Evolutionary conservation across 2,113 vertebrate species (phyloP).

Genomic region (Dendrocopos noguchii): DNA sequence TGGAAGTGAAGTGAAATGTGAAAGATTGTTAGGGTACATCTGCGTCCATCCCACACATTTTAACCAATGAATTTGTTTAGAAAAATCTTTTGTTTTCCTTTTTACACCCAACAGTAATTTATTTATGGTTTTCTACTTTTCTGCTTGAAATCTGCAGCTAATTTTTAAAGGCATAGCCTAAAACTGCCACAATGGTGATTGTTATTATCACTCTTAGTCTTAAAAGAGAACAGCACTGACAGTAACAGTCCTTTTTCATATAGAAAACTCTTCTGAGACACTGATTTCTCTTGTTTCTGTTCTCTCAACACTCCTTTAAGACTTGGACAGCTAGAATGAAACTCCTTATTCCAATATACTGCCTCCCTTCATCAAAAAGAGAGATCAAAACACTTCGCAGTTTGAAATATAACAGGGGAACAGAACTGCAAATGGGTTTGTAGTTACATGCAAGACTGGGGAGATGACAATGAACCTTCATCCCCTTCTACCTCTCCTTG

Average conservation of each 20-base stretch:
- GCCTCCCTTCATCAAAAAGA: background rate
- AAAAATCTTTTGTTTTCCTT: no score
- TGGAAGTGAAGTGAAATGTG: no score
- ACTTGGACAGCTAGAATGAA: background rate
- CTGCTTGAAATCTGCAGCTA: no score
- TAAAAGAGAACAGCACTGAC: background rate
- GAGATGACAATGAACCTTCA: background rate
- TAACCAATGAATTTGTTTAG: no score
- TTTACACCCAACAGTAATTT: no score
- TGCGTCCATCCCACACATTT: no score
- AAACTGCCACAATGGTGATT: no score
- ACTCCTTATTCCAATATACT: background rate
- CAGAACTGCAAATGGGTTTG: background rate
- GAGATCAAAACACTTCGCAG: background rate
- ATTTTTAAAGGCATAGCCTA: no score
- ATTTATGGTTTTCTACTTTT: no score
- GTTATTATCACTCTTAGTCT: background rate
- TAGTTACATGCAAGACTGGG: background rate
- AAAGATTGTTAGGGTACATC: no score
- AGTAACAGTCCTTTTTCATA: background rate
- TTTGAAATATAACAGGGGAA: background rate
- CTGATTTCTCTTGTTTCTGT: background rate
- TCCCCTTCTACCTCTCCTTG: background rate
- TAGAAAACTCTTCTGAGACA: background rate
- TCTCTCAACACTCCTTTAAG: background rate